phyloP scores from a whole-genome alignment of 2,113 vertebrate species.

The Geothlypis trichas region DNA sequence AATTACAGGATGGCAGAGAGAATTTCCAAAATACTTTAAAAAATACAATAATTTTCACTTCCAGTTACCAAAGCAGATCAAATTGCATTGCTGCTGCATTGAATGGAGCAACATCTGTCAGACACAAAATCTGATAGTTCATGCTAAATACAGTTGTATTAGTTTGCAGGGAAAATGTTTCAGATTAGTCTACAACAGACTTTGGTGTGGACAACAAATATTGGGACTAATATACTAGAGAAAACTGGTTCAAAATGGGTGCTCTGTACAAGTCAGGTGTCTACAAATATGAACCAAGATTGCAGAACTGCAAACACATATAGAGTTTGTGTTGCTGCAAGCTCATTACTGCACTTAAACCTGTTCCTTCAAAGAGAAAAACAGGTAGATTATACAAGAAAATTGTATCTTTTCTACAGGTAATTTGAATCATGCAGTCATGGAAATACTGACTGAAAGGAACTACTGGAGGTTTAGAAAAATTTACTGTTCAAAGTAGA shows the following conservation, averaged over 20 bases:
- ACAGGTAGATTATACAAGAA: background rate
- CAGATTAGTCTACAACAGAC: background rate
- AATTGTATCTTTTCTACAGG: background rate
- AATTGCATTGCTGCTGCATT: background rate
- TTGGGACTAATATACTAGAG: background rate
- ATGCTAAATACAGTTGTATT: background rate
- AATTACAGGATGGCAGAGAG: background rate
- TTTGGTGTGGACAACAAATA: background rate
- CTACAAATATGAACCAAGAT: background rate
- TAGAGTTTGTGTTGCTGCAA: background rate
- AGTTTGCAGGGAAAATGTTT: background rate
- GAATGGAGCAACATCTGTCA: background rate
- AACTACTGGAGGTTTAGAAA: background rate
- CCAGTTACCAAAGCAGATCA: background rate
- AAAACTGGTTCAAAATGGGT: background rate
- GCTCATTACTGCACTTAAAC: background rate
- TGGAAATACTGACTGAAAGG: background rate
- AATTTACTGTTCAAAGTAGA: background rate
- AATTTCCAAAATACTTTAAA: background rate
- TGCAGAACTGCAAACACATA: background rate
- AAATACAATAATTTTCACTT: background rate
- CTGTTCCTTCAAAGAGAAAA: background rate
- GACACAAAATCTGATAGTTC: background rate
- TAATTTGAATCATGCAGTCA: background rate
- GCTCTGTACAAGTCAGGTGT: fast-evolving